phyloP scores from a whole-genome alignment of 2,797 vertebrate species.

The Sebastes elongatus region DNA sequence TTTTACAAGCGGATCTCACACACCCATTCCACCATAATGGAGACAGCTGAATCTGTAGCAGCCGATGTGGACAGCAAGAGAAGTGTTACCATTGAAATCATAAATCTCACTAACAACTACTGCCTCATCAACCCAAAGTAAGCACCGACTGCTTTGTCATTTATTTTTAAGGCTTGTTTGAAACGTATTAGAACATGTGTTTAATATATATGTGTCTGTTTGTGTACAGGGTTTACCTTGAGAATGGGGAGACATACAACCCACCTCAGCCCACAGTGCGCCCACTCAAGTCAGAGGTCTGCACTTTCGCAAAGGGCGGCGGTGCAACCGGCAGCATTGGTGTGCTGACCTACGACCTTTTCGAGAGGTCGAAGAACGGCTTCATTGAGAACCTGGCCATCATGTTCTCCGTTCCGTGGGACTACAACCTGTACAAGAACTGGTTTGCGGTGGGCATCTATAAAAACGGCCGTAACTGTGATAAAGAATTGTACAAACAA shows the following conservation, averaged over 20 bases:
- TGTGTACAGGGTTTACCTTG: conserved; percentile 69
- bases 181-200: not conserved
- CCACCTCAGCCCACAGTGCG: conserved; percentile 79
- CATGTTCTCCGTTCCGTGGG: conserved; percentile 81
- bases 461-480: conserved; percentile 60
- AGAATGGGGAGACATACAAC: conserved; percentile 74
- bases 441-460: conserved; percentile 77
- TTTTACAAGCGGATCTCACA: conserved; percentile 23
- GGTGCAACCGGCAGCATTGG: conserved; percentile 68
- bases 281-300: conserved; percentile 71
- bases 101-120: conserved; percentile 75
- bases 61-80: conserved; percentile 71
- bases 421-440: conserved; percentile 80
- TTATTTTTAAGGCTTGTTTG: not conserved
- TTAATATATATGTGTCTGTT: not conserved
- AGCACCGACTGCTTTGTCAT: not conserved
- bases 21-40: conserved; percentile 63
- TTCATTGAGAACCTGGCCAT: conserved; percentile 70
- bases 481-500: conserved; percentile 75
- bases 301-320: conserved; percentile 73
- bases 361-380: conserved; percentile 54
- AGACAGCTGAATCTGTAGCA: conserved; percentile 76
- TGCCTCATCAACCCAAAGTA: conserved; percentile 80
- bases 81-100: conserved; percentile 76
- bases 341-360: conserved; percentile 79